Percentiles rank a stretch among this genome's conserved stretches.
Conservation (phyloP, 2,797 vertebrate species). For the Pseudomugil tenellus region DNA sequence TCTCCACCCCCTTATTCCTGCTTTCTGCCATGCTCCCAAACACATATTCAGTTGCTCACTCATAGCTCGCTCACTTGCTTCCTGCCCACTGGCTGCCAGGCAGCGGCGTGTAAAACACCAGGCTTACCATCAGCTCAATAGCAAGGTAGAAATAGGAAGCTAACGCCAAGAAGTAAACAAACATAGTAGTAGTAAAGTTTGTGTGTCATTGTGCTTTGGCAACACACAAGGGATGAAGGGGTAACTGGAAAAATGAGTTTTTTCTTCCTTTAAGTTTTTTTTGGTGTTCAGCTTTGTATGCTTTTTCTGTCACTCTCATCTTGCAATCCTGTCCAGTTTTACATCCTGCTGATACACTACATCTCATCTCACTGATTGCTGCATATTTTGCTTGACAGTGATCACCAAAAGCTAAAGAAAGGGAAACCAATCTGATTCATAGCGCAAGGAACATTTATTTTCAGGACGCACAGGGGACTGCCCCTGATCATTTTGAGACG, state of each 20-base stretch:
- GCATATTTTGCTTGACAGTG: constrained; percentile 31
- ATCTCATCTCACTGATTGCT: constrained; percentile 37
- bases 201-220: constrained; percentile 3
- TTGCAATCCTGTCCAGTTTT: constrained; percentile 10
- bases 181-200: constrained; percentile 51
- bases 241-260: constrained; percentile 9
- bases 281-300: constrained; percentile 4
- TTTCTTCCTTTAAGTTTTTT: constrained; percentile 15
- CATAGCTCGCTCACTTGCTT: constrained; percentile 40
- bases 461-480: constrained; percentile 51
- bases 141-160: constrained; percentile 53
- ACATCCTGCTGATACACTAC: constrained; percentile 31
- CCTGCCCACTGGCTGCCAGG: constrained; percentile 61
- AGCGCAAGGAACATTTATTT: constrained; percentile 32
- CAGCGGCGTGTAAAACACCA: constrained; percentile 62
- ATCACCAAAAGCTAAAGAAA: constrained; percentile 18
- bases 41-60: constrained; percentile 58
- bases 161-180: constrained; percentile 72
- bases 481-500: constrained; percentile 49
- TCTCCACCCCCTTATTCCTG: constrained; percentile 37
- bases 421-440: constrained; percentile 47
- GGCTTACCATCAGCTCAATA: constrained; percentile 57
- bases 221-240: constrained; percentile 13
- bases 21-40: constrained; percentile 60
- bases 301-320: constrained; percentile 13